Percentiles rank a stretch among this genome's conserved stretches.
phyloP scores from a whole-genome alignment of 1,140 invertebrate genomes.

The Lepidotrigona ventralis region DNA sequence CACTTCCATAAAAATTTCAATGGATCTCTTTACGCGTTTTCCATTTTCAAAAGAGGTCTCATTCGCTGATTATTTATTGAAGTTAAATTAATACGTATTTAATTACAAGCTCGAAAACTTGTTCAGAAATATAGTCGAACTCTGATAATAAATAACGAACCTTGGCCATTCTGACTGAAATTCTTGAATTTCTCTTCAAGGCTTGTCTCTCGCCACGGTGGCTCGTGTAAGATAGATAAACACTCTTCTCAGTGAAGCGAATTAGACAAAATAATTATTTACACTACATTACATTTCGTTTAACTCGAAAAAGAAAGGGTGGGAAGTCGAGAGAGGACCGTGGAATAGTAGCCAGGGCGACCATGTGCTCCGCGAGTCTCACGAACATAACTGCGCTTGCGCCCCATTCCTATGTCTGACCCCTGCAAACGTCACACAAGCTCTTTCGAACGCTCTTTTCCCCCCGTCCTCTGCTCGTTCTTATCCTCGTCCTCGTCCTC shows the following conservation, averaged over 20 bases:
- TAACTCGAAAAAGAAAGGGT: conserved; percentile 28
- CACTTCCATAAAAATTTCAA: not conserved
- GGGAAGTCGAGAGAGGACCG: conserved; percentile 55
- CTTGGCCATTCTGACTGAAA: not conserved
- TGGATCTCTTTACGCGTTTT: not conserved
- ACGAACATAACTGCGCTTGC: conserved; percentile 77
- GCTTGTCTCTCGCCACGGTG: not conserved
- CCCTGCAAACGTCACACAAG: conserved; percentile 67
- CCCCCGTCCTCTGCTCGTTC: conserved; percentile 20
- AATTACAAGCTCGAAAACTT: too few species aligned
- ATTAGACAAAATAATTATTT: conserved; percentile 61
- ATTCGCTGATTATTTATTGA: not conserved
- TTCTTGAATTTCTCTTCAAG: not conserved
- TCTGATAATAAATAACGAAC: not conserved
- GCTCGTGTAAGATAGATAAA: not conserved
- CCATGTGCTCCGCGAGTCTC: conserved; percentile 76
- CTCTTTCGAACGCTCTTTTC: conserved; percentile 42
- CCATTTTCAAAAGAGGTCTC: not conserved
- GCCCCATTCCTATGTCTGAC: conserved; percentile 71
- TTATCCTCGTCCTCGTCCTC: conserved; percentile 18
- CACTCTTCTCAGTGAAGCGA: not conserved
- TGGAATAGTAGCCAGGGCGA: conserved; percentile 66
- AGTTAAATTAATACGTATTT: too few species aligned
- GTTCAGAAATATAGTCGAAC: not conserved
- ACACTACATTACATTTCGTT: conserved; percentile 43